Evolutionary conservation across 2,113 vertebrate species (phyloP), one percentile per base, ranked within the genome.

Genomic region (Python bivittatus): DNA sequence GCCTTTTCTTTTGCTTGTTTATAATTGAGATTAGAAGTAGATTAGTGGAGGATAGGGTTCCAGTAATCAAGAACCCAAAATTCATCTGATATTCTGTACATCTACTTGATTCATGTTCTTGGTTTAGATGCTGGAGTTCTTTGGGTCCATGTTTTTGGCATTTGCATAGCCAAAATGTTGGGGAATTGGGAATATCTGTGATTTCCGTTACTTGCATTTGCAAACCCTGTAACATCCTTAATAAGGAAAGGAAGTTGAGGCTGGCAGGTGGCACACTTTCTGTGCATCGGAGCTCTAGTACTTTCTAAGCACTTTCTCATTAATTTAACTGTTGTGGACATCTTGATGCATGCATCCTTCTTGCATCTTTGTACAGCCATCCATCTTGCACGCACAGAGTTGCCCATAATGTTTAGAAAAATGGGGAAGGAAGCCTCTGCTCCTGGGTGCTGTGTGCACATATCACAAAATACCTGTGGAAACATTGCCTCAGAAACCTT

Each of bases 231-330:
- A 96, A 88, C 61, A 85, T 92, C 91, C 87, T 52, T 91, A 84
- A 94, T 95, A 93, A 95, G 95, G 95, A 96, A 88, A 91, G 54
- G 54, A 84, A 12, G 72, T 42, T 79, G 20, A 22, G 33, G 38
- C 33, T 79, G 33, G 22, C 0, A 9, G 72, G 7, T 38, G 22
- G 7, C 58, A 48, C 23, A 10, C 22, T 44, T 52, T 85, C 27
- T 7, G 42, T 7, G 29, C 38, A 52, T 29, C 2, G 7, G 23
- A 68, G 84, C n/a, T 27, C 42, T 27, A 15, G 1, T 25, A 13
- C n/a, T n/a, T n/a, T n/a, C n/a, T n/a, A n/a, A 25, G 44, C 52
- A 12, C 54, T 15, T 29, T 83, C 72, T 25, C 38, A 2, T 79
- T 58, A 17, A 25, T 20, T 29, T 25, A 20, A 2, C 57, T 4